Base-by-base conservation (phyloP, 1,140 invertebrate species). In the Pygmarrhopalites habei region DNA sequence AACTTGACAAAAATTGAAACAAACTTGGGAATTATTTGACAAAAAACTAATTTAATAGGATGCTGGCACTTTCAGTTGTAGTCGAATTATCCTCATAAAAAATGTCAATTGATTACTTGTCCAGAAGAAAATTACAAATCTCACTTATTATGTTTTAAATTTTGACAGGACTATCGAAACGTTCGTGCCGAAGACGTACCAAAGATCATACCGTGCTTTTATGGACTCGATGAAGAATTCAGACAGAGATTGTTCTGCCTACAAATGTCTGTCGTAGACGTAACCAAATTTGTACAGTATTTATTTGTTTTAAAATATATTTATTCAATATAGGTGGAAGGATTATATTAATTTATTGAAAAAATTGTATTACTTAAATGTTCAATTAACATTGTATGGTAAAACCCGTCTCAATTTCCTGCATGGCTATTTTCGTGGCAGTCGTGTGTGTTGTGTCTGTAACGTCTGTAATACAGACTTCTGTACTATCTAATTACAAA, bases 241-340 rank as follows among this genome's bases (percentile, higher is more conserved):
- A 10, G 39, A 43, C 7, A 7, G 5, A 39, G 21, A 57, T 21
- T 57, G 55, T 28, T n/a, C 14, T 21, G 26, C 23, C 29, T 39
- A 10, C 29, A 57, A 5, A 28, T 53, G 51, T 53, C 51, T 25
- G 15, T 53, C 5, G 26, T 25, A 23, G 10, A 28, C 3, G 10
- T 53, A 7, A 26, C 15, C 25, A 10, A 23, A 4, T 21, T 26
- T 23, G 15, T 53, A 4, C 25, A 21, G 23, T 53, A 53, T 26
- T 53, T 53, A 53, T 26, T 53, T 53, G 26, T 26, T 53, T 53
- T 47, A 47, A 47, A 47, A 21, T 47, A n/a, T 47, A 21, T 7
- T 7, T 21, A 7, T 4, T 47, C 5, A 47, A 21, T 47, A 10
- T 15, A 5, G 5, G 32, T 7, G 5, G 32, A 15, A 35, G 15